Evolutionary conservation across 1,140 invertebrate genomes (phyloP).

Genomic region (Anoplolepis gracilipes): DNA sequence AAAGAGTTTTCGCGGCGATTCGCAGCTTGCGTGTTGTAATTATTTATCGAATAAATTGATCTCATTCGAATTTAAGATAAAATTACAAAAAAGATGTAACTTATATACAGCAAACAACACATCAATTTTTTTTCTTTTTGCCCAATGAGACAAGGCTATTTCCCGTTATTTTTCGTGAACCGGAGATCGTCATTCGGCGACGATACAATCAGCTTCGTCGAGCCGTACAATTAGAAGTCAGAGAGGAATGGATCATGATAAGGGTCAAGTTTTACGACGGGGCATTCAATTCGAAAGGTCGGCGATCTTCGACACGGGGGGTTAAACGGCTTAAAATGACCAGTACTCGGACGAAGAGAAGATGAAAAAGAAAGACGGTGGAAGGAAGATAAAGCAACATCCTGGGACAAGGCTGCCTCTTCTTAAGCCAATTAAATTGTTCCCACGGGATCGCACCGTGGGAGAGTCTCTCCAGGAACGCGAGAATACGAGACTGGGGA

Average conservation of each 20-base stretch:
- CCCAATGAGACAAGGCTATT: not conserved
- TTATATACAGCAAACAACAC: not conserved
- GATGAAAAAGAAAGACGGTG: conserved; percentile 40
- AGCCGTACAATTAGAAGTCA: conserved; percentile 41
- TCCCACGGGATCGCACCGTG: conserved; percentile 81
- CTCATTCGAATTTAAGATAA: not conserved
- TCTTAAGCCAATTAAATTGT: conserved; percentile 79
- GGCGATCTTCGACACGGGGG: conserved; percentile 64
- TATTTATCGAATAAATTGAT: not conserved
- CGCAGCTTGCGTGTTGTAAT: not conserved
- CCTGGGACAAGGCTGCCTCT: conserved; percentile 53
- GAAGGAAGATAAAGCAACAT: conserved; percentile 52
- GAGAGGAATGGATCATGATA: conserved; percentile 56
- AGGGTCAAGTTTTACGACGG: conserved; percentile 64
- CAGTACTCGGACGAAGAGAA: conserved; percentile 15
- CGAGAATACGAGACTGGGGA: conserved; percentile 72
- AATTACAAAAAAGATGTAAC: not conserved
- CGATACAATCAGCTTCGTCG: conserved; percentile 17
- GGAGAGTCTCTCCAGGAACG: conserved; percentile 78
- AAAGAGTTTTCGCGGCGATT: conserved; percentile 65
- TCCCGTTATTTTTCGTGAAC: not conserved
- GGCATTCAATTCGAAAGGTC: conserved; percentile 58
- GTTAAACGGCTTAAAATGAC: conserved; percentile 67
- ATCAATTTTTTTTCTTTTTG: too few relatives aligned
- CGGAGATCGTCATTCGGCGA: conserved; percentile 19